phyloP scores from a whole-genome alignment of 2,888 invertebrate species.

The Hydrotaea cyrtoneurina region DNA sequence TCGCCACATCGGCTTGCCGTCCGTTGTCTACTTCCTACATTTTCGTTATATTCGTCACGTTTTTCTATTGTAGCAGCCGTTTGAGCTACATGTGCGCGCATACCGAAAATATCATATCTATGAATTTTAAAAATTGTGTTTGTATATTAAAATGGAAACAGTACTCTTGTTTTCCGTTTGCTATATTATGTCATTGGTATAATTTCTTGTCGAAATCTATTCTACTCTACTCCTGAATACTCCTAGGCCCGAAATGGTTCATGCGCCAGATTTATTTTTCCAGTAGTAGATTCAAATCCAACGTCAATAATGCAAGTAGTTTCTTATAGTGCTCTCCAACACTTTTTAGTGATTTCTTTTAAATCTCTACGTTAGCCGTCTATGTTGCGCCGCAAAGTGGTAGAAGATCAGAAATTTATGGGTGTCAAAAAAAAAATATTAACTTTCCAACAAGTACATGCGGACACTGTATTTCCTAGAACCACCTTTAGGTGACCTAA shows the following conservation, averaged over 20 bases:
- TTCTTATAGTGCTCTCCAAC: too few relatives aligned
- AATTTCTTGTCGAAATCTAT: not conserved
- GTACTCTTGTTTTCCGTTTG: not conserved
- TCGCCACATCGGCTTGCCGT: not conserved
- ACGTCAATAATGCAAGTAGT: too few relatives aligned
- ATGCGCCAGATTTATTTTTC: not conserved
- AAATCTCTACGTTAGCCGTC: too few relatives aligned
- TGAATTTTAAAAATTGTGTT: not conserved
- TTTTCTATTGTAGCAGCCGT: constrained; percentile 7
- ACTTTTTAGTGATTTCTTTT: too few relatives aligned
- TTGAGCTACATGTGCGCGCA: not conserved
- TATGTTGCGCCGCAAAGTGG: too few relatives aligned
- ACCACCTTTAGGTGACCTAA: too few relatives aligned
- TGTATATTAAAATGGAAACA: not conserved
- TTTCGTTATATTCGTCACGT: constrained; percentile 1
- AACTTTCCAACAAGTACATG: too few relatives aligned
- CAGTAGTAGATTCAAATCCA: not conserved
- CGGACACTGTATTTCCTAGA: too few relatives aligned
- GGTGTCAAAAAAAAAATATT: too few relatives aligned
- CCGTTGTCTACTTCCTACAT: not conserved
- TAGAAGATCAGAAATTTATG: too few relatives aligned
- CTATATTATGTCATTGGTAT: constrained; percentile 23
- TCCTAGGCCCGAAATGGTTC: not conserved
- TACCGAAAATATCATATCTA: not conserved
- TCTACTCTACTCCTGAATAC: not conserved